These are phyloP conservation scores for Hystrix cristata DNA, from an alignment of 2,113 vertebrate genomes.

Conservation along the genomic window DNA sequence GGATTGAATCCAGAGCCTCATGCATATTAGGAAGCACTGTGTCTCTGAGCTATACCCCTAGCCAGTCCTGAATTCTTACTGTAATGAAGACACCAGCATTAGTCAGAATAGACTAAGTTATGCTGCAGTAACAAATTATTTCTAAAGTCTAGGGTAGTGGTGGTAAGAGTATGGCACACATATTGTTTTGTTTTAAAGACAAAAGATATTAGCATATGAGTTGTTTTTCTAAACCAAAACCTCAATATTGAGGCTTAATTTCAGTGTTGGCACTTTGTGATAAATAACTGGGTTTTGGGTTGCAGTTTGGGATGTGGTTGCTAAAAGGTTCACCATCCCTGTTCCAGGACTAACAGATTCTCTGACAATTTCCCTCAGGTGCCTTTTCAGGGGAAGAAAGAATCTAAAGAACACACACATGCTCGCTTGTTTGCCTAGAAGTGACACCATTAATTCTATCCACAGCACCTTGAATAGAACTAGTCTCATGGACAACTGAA, in stretches of 20 bases:
- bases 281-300: background rate
- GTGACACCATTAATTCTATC: background rate
- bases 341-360: background rate
- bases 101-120: conserved; percentile 26
- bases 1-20: background rate
- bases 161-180: background rate
- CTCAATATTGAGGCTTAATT: background rate
- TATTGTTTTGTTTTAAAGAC: background rate
- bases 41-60: background rate
- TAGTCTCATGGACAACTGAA: background rate
- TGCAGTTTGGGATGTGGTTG: background rate
- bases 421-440: background rate
- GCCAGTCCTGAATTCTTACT: background rate
- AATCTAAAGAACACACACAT: background rate
- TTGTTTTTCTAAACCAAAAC: background rate
- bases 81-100: conserved; percentile 10
- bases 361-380: background rate
- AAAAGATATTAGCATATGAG: background rate
- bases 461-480: background rate
- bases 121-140: conserved; percentile 18
- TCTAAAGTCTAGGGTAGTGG: background rate
- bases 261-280: background rate
- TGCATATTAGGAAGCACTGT: background rate
- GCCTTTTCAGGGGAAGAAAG: conserved; percentile 3
- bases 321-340: background rate